These are phyloP conservation scores for Hippocampus zosterae DNA, from an alignment of 2,113 vertebrate species.

Conservation along the genomic window DNA sequence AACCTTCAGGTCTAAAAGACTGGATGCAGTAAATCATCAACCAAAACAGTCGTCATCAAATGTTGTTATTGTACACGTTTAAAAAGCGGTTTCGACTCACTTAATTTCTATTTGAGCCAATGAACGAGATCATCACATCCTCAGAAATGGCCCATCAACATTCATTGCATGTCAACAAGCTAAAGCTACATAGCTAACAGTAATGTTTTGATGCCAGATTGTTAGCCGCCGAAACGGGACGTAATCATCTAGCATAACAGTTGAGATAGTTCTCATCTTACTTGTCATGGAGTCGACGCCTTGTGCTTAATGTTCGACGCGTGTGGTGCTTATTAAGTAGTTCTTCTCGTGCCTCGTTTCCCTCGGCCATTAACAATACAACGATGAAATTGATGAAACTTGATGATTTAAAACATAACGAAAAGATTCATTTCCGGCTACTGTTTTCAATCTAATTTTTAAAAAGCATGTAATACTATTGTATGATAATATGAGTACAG, in stretches of 20 bases:
- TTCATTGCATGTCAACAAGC: conserved; percentile 25
- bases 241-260: conserved; percentile 9
- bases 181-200: conserved; percentile 30
- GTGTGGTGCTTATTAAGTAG: neutral
- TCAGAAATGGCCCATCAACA: neutral
- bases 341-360: conserved; percentile 19
- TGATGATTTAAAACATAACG: neutral
- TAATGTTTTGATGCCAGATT: conserved; percentile 1
- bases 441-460: neutral
- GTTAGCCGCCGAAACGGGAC: neutral
- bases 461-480: too few relatives aligned
- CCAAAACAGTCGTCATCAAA: neutral
- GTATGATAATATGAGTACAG: neutral
- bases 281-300: conserved; percentile 1
- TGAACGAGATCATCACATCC: neutral
- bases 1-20: neutral
- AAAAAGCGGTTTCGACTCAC: too few relatives aligned
- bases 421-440: neutral
- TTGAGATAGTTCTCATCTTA: conserved; percentile 45
- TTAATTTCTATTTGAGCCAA: neutral
- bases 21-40: neutral
- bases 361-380: conserved; percentile 30
- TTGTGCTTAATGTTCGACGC: neutral
- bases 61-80: neutral
- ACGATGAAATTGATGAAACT: conserved; percentile 7